Conservation (phyloP, 1,140 invertebrate species). For the Sinella curviseta region DNA sequence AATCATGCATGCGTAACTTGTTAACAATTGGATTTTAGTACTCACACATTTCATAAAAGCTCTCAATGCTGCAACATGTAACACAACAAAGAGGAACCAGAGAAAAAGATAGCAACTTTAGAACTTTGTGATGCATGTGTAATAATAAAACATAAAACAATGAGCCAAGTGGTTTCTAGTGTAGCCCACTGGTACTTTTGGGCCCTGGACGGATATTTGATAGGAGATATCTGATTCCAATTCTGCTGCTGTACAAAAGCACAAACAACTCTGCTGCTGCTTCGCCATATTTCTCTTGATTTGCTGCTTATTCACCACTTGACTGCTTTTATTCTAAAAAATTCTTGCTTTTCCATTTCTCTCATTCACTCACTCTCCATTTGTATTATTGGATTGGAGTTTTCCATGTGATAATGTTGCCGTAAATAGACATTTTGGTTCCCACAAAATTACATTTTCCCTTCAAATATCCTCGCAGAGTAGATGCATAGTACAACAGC, state of each 20-base stretch:
- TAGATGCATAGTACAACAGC: neutral
- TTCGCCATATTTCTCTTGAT: neutral
- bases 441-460: conserved; percentile 17
- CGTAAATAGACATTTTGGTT: neutral
- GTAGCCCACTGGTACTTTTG: neutral
- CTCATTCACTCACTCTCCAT: neutral
- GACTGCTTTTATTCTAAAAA: neutral
- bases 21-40: conserved; percentile 1
- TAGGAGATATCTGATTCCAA: conserved; percentile 8
- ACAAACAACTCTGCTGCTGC: too few species aligned
- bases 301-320: neutral
- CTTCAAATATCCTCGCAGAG: too few species aligned
- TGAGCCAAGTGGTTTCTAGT: conserved; percentile 6
- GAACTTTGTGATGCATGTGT: too few species aligned
- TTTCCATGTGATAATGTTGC: neutral
- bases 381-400: neutral
- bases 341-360: neutral
- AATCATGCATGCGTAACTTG: neutral
- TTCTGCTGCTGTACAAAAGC: neutral
- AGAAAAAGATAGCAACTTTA: neutral
- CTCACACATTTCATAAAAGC: neutral
- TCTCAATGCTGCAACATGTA: neutral
- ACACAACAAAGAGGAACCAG: neutral
- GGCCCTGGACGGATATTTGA: conserved; percentile 8
- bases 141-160: too few species aligned